These are phyloP conservation scores for Papilio polytes DNA, from an alignment of 1,140 invertebrate genomes.

Conservation along the genomic window DNA sequence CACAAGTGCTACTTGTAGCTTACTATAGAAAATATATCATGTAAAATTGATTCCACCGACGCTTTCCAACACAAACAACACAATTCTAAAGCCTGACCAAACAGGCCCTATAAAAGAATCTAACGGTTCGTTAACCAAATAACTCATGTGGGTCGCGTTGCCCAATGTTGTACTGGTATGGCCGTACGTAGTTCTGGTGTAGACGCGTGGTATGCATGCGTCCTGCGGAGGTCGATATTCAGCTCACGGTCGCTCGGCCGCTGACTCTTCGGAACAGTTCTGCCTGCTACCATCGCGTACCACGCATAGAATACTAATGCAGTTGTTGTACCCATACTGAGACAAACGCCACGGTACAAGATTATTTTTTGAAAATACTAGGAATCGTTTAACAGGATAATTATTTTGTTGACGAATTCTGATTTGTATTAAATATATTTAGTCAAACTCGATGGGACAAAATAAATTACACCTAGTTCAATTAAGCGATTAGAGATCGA, in stretches of 20 bases:
- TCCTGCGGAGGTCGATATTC: conserved; percentile 68
- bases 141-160: conserved; percentile 69
- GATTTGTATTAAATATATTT: too few relatives aligned
- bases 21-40: not conserved
- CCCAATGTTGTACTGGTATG: conserved; percentile 71
- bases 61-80: conserved; percentile 29
- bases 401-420: not conserved
- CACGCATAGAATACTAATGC: conserved; percentile 75
- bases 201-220: conserved; percentile 62
- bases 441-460: not conserved
- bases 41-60: conserved; percentile 12
- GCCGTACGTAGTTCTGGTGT: conserved; percentile 57
- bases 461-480: not conserved
- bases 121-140: conserved; percentile 70
- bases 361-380: conserved; percentile 74
- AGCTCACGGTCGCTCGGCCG: conserved; percentile 69
- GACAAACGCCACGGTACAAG: conserved; percentile 59
- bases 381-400: conserved; percentile 51
- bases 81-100: not conserved
- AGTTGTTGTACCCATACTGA: conserved; percentile 61
- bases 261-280: conserved; percentile 74
- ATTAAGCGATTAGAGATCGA: not conserved
- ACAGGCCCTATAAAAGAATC: conserved; percentile 51
- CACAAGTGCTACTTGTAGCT: not conserved
- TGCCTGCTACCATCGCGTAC: conserved; percentile 58